Conservation (phyloP, 2,797 vertebrate genomes). For the Scleropages formosus region DNA sequence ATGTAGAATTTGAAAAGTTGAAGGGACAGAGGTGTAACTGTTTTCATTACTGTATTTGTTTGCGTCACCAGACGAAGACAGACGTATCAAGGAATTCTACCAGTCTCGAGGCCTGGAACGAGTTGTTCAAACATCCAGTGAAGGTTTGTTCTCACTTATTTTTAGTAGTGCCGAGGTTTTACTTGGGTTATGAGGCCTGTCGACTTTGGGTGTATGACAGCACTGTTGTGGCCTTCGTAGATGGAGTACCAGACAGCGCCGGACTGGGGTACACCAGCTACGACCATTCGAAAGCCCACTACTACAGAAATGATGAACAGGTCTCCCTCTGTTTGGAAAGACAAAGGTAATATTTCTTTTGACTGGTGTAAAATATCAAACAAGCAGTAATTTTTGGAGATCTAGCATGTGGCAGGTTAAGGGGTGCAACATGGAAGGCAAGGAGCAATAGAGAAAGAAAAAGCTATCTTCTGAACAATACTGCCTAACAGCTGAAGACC, state of each 20-base stretch:
- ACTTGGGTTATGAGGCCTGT: not conserved
- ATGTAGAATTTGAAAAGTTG: not conserved
- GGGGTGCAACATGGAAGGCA: no score
- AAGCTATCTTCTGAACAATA: no score
- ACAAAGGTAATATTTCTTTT: conserved; percentile 71
- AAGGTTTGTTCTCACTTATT: conserved; percentile 65
- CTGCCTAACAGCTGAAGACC: no score
- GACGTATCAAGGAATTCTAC: conserved; percentile 93
- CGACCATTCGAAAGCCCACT: conserved; percentile 91
- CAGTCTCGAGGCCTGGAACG: conserved; percentile 92
- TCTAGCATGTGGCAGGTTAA: no score
- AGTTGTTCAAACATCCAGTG: conserved; percentile 80
- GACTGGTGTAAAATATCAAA: not conserved
- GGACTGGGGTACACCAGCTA: conserved; percentile 89
- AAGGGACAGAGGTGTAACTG: no score
- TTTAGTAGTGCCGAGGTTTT: not conserved
- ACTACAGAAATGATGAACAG: conserved; percentile 94
- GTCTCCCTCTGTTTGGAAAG: conserved; percentile 91
- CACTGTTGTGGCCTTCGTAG: conserved; percentile 50
- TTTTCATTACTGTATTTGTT: conserved; percentile 6
- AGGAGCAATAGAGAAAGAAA: no score
- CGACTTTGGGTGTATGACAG: not conserved
- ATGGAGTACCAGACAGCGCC: conserved; percentile 76
- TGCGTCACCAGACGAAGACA: conserved; percentile 81
- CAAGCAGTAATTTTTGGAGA: no score